These are phyloP conservation scores for Pterocles orientalis DNA, from an alignment of 2,113 vertebrate species.

Conservation along the genomic window DNA sequence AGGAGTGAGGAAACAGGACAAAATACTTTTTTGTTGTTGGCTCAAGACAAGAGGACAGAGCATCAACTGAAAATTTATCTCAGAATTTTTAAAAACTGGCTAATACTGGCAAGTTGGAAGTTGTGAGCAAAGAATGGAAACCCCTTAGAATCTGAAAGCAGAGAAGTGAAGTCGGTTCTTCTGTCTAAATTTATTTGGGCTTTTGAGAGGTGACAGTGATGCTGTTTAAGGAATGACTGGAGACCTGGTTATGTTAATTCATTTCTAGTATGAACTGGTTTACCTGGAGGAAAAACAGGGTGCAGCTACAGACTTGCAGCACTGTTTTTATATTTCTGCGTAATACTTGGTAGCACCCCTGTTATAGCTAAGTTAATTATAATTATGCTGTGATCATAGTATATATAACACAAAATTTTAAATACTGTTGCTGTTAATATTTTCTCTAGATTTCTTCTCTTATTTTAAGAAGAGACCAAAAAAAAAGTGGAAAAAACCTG, in stretches of 20 bases:
- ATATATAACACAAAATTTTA: background rate
- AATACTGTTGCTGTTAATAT: background rate
- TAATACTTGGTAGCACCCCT: background rate
- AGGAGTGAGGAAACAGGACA: background rate
- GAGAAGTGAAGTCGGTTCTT: background rate
- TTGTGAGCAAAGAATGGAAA: background rate
- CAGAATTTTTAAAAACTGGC: background rate
- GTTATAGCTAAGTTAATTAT: background rate
- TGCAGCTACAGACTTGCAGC: background rate
- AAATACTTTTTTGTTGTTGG: background rate
- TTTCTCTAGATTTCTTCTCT: background rate
- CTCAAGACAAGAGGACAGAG: background rate
- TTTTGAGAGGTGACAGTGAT: background rate
- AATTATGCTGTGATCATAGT: background rate
- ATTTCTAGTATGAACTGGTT: background rate
- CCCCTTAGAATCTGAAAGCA: background rate
- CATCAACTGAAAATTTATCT: background rate
- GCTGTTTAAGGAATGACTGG: background rate
- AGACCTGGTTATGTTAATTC: background rate
- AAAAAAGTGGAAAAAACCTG: fast-evolving
- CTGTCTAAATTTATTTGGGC: background rate
- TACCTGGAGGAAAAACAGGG: background rate
- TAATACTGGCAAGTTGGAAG: background rate
- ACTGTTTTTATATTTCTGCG: background rate
- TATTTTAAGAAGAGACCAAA: background rate